Evolutionary conservation across 53 echinoderm and acorn worm genomes (phyloP), one percentile per base, ranked within the genome.

Genomic region (Pentamera pediparva): DNA sequence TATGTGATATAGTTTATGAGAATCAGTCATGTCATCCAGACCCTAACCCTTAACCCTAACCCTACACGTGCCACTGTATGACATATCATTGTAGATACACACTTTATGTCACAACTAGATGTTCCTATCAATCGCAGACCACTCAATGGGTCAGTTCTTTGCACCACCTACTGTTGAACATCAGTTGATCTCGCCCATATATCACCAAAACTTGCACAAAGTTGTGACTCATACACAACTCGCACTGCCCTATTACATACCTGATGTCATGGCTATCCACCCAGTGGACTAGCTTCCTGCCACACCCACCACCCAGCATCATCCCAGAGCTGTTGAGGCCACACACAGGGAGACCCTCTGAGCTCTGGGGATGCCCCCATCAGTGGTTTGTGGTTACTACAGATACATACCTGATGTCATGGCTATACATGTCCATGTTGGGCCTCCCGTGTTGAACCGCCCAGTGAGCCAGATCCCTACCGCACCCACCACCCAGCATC

Each of bases 321-420:
- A 94, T 62, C 21, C 94, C 94, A 32, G 78, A 75, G 53, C 94
- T 94, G 76, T 90, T 94, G 71, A 87, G 87, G 17, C 76, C 94
- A 75, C 94, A 94, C 35, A 78, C 84, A 3, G 85, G 69, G 78
- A 59, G 87, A 94, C 20, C 94, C 94, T 43, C 94, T 70, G 31
- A 94, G 82, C 50, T 94, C 94, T 2, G 94, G 94, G 4, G 87
- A 55, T 80, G 89, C 94, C 0, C 94, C 90, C 77, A 90, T 78
- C 65, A 94, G 51, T 18, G 89, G 86, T 55, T 90, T 94, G 70
- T 94, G 89, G 48, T 89, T 86, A 12, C 15, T 41, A 41, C n/a
- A n/a, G n/a, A n/a, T n/a, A n/a, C n/a, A n/a, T 65, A 94, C 94
- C 94, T 90, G 65, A 94, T 94, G 56, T 94, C 94, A 76, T 71